Percentiles rank a stretch among this genome's conserved stretches.
These are phyloP conservation scores for Poeciliopsis presidionis DNA, from an alignment of 2,797 vertebrate species.

Conservation along the genomic window DNA sequence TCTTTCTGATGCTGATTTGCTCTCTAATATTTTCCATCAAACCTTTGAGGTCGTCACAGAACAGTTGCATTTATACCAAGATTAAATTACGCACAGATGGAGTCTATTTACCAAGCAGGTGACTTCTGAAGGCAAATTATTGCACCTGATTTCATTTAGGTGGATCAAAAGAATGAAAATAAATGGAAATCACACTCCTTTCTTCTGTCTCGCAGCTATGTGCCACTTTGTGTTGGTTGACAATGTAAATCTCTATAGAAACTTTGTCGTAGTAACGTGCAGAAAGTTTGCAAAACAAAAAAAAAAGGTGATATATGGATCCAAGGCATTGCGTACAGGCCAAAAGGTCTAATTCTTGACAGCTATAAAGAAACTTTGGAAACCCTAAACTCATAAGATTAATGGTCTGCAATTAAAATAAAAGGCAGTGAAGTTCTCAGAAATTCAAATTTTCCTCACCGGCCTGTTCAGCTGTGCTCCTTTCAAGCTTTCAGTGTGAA, in stretches of 20 bases:
- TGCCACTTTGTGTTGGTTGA: neutral
- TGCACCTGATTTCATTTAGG: neutral
- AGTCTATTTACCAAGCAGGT: neutral
- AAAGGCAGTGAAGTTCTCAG: neutral
- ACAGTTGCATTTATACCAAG: neutral
- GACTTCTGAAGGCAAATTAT: neutral
- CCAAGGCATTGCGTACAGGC: neutral
- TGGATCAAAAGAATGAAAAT: neutral
- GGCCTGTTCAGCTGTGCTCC: slow-evolving; percentile 11
- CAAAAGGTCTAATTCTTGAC: neutral
- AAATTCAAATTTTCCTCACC: neutral
- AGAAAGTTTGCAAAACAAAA: neutral
- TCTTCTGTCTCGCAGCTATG: neutral
- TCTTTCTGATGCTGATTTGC: neutral
- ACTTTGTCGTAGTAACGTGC: neutral
- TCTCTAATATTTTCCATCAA: neutral
- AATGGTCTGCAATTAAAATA: neutral
- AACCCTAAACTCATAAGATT: neutral
- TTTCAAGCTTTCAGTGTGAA: slow-evolving; percentile 25
- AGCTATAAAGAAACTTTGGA: neutral
- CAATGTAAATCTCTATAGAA: neutral
- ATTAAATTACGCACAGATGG: neutral
- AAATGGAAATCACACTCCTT: slow-evolving; percentile 2
- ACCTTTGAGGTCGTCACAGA: neutral
- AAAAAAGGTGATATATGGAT: neutral